Percentiles rank a stretch among this genome's conserved stretches.
Conservation (phyloP, 2,888 invertebrate species). For the Habroteleia sp. region DNA sequence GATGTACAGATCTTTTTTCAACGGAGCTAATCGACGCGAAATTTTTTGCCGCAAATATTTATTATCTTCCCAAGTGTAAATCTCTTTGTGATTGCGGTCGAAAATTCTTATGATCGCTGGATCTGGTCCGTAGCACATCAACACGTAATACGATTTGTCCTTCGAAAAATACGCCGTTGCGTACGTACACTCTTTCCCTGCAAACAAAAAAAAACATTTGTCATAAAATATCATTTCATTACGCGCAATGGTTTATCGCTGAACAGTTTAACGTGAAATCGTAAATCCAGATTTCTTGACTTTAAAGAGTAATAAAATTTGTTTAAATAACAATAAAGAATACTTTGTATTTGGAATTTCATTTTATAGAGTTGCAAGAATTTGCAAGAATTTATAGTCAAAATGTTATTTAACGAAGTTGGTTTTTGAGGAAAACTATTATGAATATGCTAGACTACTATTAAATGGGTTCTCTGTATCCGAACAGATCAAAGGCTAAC, state of each 20-base stretch:
- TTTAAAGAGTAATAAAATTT: too few relatives aligned
- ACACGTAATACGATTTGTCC: slow-evolving; percentile 85
- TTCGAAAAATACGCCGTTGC: slow-evolving; percentile 85
- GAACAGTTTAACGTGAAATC: too few relatives aligned
- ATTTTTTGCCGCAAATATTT: slow-evolving; percentile 81
- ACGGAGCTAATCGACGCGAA: slow-evolving; percentile 82
- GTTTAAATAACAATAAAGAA: too few relatives aligned
- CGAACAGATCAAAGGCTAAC: slow-evolving; percentile 22
- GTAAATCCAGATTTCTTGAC: too few relatives aligned
- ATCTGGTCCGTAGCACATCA: slow-evolving; percentile 86
- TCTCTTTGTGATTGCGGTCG: slow-evolving; percentile 76
- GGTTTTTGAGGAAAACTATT: background rate
- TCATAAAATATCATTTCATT: background rate
- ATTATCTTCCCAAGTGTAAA: slow-evolving; percentile 84
- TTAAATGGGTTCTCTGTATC: slow-evolving; percentile 4
- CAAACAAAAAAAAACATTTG: slow-evolving; percentile 8
- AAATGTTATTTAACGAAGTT: too few relatives aligned
- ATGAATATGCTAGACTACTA: slow-evolving; percentile 8
- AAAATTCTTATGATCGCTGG: slow-evolving; percentile 84
- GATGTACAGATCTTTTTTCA: slow-evolving; percentile 82
- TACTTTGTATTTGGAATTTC: too few relatives aligned
- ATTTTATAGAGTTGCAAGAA: too few relatives aligned
- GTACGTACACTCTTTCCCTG: slow-evolving; percentile 82
- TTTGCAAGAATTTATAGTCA: too few relatives aligned
- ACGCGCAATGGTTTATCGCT: too few relatives aligned